phyloP scores from a whole-genome alignment of 2,797 vertebrate species.

The Tolypeutes matacus region DNA sequence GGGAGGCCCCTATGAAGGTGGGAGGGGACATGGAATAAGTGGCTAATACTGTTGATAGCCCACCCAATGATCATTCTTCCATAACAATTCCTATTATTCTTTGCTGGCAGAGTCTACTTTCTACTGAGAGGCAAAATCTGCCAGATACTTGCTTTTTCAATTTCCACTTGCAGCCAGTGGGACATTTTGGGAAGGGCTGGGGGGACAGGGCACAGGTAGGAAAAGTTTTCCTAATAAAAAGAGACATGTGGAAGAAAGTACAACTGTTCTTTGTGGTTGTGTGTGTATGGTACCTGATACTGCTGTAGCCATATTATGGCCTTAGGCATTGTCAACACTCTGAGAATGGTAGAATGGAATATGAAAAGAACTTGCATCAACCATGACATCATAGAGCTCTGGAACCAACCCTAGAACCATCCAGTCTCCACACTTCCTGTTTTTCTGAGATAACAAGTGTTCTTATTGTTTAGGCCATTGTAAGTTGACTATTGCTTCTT shows the following conservation, averaged over 20 bases:
- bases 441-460: not conserved
- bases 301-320: not conserved
- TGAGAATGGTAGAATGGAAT: constrained; percentile 29
- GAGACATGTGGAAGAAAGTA: constrained; percentile 23
- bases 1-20: not conserved
- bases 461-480: not conserved
- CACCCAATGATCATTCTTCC: not conserved
- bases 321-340: not conserved
- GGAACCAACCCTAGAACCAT: not conserved
- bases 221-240: not conserved
- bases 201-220: not conserved
- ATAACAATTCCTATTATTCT: not conserved
- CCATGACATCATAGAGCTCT: constrained; percentile 24
- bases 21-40: not conserved
- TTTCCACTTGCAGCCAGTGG: not conserved
- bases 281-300: not conserved
- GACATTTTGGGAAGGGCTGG: not conserved
- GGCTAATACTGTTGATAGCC: not conserved
- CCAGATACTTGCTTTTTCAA: not conserved
- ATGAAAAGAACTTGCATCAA: not conserved
- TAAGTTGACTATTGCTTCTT: not conserved
- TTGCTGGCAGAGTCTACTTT: not conserved
- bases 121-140: not conserved
- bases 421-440: not conserved
- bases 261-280: not conserved